Percentiles rank a stretch among this genome's conserved stretches.
Conservation (phyloP, 2,113 vertebrate genomes). For the Gadus chalcogrammus region DNA sequence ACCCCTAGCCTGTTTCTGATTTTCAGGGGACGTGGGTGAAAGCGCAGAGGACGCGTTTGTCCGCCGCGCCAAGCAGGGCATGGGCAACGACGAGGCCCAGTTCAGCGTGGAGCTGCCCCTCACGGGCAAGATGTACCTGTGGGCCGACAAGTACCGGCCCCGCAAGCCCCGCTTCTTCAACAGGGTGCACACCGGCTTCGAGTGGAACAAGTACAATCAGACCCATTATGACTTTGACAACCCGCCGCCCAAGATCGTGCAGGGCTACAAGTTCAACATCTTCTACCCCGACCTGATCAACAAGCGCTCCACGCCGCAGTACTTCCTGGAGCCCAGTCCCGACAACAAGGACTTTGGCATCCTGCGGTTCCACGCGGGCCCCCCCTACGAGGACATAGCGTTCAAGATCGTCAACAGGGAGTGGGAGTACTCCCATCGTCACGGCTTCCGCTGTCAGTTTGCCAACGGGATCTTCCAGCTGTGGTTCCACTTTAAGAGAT, state of each 20-base stretch:
- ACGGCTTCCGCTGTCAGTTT: conserved; percentile 97
- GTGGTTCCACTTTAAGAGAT: conserved; percentile 98
- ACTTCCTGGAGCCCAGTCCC: conserved; percentile 91
- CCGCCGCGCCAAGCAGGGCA: conserved; percentile 89
- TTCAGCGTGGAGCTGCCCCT: conserved; percentile 96
- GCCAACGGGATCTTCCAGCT: conserved; percentile 97
- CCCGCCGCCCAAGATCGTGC: conserved; percentile 94
- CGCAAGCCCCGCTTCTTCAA: conserved; percentile 98
- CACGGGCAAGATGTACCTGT: conserved; percentile 91
- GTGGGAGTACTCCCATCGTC: conserved; percentile 96
- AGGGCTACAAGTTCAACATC: conserved; percentile 99
- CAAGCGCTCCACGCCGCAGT: conserved; percentile 93
- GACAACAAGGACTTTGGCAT: conserved; percentile 97
- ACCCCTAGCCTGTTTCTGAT: not conserved
- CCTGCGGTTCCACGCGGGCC: conserved; percentile 91
- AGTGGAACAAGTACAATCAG: conserved; percentile 99
- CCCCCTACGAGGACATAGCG: conserved; percentile 95
- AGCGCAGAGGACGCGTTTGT: conserved; percentile 93
- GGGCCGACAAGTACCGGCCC: conserved; percentile 97
- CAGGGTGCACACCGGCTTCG: conserved; percentile 95
- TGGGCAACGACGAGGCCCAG: conserved; percentile 93
- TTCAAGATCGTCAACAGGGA: conserved; percentile 97
- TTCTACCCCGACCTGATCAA: conserved; percentile 97
- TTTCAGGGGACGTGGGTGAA: conserved; percentile 84
- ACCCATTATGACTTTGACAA: conserved; percentile 98